Evolutionary conservation across 37 sponge, comb jelly and placozoan species (phyloP), one percentile per base, ranked within the genome.

Genomic region (Halisarca cf. caerulea): DNA sequence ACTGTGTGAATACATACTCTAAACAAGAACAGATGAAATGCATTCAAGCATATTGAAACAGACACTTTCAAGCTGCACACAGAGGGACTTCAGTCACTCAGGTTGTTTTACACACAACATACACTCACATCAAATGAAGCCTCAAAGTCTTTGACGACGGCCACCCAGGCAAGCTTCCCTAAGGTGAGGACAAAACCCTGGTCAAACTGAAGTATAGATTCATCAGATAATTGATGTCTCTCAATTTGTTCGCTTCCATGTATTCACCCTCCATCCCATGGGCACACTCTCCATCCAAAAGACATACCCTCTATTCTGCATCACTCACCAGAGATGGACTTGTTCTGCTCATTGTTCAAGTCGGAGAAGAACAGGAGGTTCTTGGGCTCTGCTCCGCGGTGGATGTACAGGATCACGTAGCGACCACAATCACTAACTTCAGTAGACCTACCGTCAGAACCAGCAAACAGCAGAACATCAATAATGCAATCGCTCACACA

Each of bases 121-220:
- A 45, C 37, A 79, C 89, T 82, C 32, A 97, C 94, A 72, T 95
- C 97, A 79, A 95, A 98, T 0, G 85, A 84, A 4, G 97, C 91
- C 32, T 96, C 96, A 87, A 96, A 98, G 69, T 96, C 66, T 73
- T 98, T 96, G 58, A 94, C 77, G 6, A 98, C 61, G 37, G 83
- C 89, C 66, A 72, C 70, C 85, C 89, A 90, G 21, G 86, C 69
- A 0, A 95, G 83, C 24, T 70, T 77, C 17, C 88, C 93, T 91
- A 59, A 33, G 85, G 21, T 38, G 41, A 17, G 34, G 32, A 25
- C 15, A 39, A 64, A 64, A 9, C 66, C 34, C 15, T 64, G 8
- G 30, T 32, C 15, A 7, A 33, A 27, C 14, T 32, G 30, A 36
- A 28, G 8, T 73, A n/a, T n/a, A n/a, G n/a, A n/a, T n/a, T n/a